phyloP scores from a whole-genome alignment of 1,140 invertebrate genomes.

The Bombus fervidus region DNA sequence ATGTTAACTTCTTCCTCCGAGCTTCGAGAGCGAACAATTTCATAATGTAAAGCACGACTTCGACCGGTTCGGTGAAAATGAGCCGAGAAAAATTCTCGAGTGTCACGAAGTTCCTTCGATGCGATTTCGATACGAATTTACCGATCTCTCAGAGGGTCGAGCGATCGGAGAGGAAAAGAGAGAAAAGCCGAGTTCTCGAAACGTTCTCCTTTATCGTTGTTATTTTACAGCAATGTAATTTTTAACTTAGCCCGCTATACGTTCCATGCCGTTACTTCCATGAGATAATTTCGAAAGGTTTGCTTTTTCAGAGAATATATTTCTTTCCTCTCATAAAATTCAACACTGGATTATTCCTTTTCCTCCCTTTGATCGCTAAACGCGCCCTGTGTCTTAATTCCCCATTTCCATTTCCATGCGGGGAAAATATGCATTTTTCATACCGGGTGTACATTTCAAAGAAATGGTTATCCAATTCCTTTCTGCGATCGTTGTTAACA shows the following conservation, averaged over 20 bases:
- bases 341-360: background rate
- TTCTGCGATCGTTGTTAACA: background rate
- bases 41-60: background rate
- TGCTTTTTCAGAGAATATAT: background rate
- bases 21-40: background rate
- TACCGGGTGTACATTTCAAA: background rate
- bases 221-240: background rate
- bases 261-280: background rate
- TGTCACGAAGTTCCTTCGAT: background rate
- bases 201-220: background rate
- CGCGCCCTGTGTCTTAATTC: slow-evolving; percentile 11
- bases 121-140: background rate
- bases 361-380: background rate
- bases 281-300: slow-evolving; percentile 11
- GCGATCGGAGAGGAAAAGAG: background rate
- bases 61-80: background rate
- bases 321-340: background rate
- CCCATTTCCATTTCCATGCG: slow-evolving; percentile 15
- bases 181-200: background rate
- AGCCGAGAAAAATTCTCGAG: background rate
- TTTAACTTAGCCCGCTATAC: background rate
- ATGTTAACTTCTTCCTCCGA: background rate
- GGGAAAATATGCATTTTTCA: background rate
- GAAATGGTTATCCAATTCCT: background rate
- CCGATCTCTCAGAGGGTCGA: background rate